Percentiles rank a stretch among this genome's conserved stretches.
Conservation (phyloP, 2,113 vertebrate species). For the Pluvialis apricaria region DNA sequence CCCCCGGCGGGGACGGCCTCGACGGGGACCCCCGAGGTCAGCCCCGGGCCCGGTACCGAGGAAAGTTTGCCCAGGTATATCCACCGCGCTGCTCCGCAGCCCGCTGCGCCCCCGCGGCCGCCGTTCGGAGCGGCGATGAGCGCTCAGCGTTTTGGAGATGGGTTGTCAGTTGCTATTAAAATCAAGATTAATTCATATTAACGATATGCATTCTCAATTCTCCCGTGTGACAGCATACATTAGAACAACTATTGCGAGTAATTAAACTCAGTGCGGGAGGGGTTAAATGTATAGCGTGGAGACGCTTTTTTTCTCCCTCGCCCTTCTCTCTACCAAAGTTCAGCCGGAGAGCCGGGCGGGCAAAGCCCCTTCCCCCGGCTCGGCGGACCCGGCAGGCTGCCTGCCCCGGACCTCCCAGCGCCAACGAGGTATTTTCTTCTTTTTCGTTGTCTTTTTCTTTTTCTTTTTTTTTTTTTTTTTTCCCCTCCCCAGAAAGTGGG, state of each 20-base stretch:
- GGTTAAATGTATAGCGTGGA: constrained; percentile 27
- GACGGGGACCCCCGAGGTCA: background rate
- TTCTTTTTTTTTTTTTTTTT: background rate
- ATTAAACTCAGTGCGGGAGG: constrained; percentile 73
- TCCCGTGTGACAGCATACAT: constrained; percentile 78
- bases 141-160: constrained; percentile 73
- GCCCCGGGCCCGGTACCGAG: background rate
- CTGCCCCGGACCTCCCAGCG: constrained; percentile 25
- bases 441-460: no score
- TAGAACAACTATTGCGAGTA: constrained; percentile 77
- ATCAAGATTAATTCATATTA: constrained; percentile 84
- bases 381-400: background rate
- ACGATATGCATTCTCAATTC: constrained; percentile 77
- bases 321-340: constrained; percentile 54
- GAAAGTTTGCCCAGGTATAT: constrained; percentile 55
- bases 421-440: background rate
- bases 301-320: background rate
- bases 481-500: background rate
- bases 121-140: constrained; percentile 59
- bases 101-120: constrained; percentile 58
- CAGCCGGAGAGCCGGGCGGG: background rate
- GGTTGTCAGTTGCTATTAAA: constrained; percentile 79
- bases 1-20: background rate
- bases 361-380: constrained; percentile 11
- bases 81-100: background rate